Base-by-base conservation (phyloP, 2,888 invertebrate genomes). In the Pteria penguin region DNA sequence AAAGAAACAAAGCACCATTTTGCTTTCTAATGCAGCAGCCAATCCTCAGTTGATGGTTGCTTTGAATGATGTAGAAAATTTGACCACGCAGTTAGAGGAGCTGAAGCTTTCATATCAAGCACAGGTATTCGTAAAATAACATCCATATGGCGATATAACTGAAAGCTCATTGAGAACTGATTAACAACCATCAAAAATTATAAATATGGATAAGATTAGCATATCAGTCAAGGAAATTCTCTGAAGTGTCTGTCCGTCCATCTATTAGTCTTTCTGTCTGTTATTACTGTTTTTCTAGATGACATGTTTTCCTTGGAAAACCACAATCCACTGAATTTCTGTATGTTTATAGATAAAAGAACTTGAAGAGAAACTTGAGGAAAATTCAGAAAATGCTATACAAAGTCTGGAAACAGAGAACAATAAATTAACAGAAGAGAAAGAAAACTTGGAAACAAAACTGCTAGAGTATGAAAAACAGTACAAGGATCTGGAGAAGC, bases 1-100 rank as follows among this genome's bases (percentile, higher is more conserved):
- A 45, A 78, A 76, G 26, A 67, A 84, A n/a, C 79, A 85, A 68
- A 85, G 84, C 45, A 69, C 78, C 24, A 77, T 79, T 22, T 67
- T 85, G 33, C 29, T 85, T 36, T 63, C 70, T 0, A 76, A 81
- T 4, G 84, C 82, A 1, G 74, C 78, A 2, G 74, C 80, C 22
- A 80, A 85, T 32, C 72, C 78, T 24, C 72, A 81, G 24, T 74
- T 85, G 18, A 72, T 78, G 72, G 70, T 76, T 14, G 81, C 84
- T 14, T 52, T 84, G 58, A 33, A 73, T 32, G 72, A 79, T 24
- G 80, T 84, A 11, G 84, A 84, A 55, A 69, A 75, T 32, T 70
- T 82, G 2, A 78, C 68, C 5, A 54, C 72, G 22, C 31, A 77
- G 29, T 55, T 70, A 22, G 55, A 78, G 55, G 54, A 69, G 24